Evolutionary conservation across 2,888 invertebrate genomes (phyloP).

Genomic region (Digitonthophagus gazella): DNA sequence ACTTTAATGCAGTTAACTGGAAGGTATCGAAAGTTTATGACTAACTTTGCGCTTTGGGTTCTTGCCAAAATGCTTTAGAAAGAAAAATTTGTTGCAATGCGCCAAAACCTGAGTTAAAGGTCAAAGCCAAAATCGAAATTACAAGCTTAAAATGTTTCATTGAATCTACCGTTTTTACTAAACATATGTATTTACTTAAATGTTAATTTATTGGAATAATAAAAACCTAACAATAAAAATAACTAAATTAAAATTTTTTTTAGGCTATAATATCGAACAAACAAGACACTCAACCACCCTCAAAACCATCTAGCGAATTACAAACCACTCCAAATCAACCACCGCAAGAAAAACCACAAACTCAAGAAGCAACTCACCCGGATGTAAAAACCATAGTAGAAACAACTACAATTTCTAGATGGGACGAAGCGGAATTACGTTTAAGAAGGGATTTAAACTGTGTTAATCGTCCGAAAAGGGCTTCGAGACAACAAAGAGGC

Average conservation of each 20-base stretch:
- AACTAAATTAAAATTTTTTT: no score
- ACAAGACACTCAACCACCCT: not conserved
- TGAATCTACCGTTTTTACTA: no score
- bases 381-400: no score
- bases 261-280: no score
- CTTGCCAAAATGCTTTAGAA: not conserved
- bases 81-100: not conserved
- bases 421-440: not conserved
- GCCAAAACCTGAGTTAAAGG: not conserved
- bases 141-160: no score
- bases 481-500: slow-evolving; percentile 50
- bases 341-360: not conserved
- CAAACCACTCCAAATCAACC: not conserved
- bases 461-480: slow-evolving; percentile 45
- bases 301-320: not conserved
- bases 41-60: not conserved
- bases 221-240: no score
- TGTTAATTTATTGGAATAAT: no score
- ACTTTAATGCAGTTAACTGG: no score
- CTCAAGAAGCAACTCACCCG: not conserved
- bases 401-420: slow-evolving; percentile 15
- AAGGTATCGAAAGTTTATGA: no score
- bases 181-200: no score
- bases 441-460: slow-evolving; percentile 34
- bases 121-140: no score